These are phyloP conservation scores for Agapostemon virescens DNA, from an alignment of 2,888 invertebrate species.

Conservation along the genomic window DNA sequence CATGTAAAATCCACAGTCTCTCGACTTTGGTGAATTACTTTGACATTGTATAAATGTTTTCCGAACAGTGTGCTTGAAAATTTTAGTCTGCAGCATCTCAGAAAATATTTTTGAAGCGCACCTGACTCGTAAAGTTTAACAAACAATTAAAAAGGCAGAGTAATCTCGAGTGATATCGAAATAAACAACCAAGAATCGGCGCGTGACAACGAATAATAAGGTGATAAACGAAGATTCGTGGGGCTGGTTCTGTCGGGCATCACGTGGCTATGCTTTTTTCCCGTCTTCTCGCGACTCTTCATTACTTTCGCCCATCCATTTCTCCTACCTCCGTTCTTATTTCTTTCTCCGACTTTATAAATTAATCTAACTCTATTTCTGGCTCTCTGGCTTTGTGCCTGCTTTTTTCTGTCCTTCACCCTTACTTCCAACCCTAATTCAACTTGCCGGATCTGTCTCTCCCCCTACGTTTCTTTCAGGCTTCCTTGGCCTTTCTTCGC, in stretches of 20 bases:
- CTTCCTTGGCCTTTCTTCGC: constrained; percentile 14
- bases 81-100: too few relatives aligned
- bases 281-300: constrained; percentile 33
- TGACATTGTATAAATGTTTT: too few relatives aligned
- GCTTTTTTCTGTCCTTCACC: constrained; percentile 26
- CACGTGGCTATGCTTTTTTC: constrained; percentile 19
- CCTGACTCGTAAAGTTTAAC: too few relatives aligned
- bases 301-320: constrained; percentile 49
- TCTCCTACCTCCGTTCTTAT: constrained; percentile 40
- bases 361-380: constrained; percentile 58
- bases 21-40: too few relatives aligned
- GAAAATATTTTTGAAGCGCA: background rate
- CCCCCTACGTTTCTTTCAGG: constrained; percentile 13
- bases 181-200: constrained; percentile 9
- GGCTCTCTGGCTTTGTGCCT: constrained; percentile 46
- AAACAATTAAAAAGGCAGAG: background rate
- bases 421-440: constrained; percentile 42
- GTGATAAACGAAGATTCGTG: constrained; percentile 28
- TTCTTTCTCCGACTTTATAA: constrained; percentile 54
- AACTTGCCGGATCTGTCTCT: constrained; percentile 41
- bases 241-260: background rate
- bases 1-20: too few relatives aligned
- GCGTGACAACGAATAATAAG: constrained; percentile 25
- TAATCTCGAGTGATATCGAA: background rate
- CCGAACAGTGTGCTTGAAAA: too few relatives aligned